Base-by-base conservation (phyloP, 2,888 invertebrate species). In the Thelaira solivaga region DNA sequence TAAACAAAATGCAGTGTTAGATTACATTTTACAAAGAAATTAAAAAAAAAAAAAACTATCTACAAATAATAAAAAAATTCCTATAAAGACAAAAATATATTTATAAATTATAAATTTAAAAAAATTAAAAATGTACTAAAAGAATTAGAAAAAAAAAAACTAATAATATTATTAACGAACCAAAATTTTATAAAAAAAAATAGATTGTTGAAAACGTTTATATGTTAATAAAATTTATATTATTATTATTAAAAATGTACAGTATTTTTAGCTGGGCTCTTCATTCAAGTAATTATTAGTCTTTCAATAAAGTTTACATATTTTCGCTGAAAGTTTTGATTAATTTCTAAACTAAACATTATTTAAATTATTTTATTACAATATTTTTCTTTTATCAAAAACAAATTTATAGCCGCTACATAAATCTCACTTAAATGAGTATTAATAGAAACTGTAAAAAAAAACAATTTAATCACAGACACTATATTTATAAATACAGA, bases 1-100 rank as follows among this genome's bases (percentile, higher is more conserved):
- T 20, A 51, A 71, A 71, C n/a, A 64, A 77, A 73, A 78, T 78
- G 78, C 78, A 78, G 78, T 78, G 78, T 75, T 74, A 77, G 29
- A 49, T 41, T 20, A 45, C 13, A 41, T 31, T 59, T 59, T 59
- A 34, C 22, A 51, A n/a, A n/a, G n/a, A n/a, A n/a, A n/a, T n/a
- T n/a, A n/a, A n/a, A n/a, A n/a, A n/a, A 29, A 53, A 2, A 51
- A 59, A 67, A 61, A 57, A 73, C 29, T 51, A 59, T 47, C 20
- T 55, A 53, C 29, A 53, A 45, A 53, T 6, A 68, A 31, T 34
- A 65, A 18, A 36, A 13, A 36, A 72, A 76, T 76, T 80, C 80
- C 74, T 80, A 80, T 57, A 68, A 77, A 80, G 57, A 75, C 55
- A 71, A 62, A 74, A 75, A 61, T 64, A 72, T 62, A 67, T 69